Percentiles rank a stretch among this genome's conserved stretches.
Conservation (phyloP, 2,888 invertebrate species). For the Cheilosia soror region DNA sequence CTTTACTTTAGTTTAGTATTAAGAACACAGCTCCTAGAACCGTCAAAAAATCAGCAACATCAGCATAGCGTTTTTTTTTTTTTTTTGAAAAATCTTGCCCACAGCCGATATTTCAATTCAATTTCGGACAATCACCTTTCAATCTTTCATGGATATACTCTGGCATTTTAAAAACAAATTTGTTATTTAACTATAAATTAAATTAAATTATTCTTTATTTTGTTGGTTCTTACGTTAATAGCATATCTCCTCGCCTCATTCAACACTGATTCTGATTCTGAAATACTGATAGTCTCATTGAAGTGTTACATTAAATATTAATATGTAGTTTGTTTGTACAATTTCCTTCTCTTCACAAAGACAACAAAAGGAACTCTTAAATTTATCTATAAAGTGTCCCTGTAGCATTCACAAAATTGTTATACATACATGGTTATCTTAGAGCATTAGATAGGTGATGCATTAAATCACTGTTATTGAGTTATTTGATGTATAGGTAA, state of each 20-base stretch:
- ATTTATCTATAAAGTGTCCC: neutral
- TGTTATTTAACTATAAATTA: constrained; percentile 1
- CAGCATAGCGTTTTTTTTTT: no score
- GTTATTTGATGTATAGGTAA: neutral
- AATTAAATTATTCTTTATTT: constrained; percentile 10
- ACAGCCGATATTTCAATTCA: no score
- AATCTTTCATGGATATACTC: no score
- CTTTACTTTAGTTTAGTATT: no score
- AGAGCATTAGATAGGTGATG: constrained; percentile 39
- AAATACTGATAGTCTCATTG: constrained; percentile 58
- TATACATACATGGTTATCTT: neutral
- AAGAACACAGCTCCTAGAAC: no score
- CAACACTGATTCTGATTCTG: constrained; percentile 7
- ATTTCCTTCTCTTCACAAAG: neutral
- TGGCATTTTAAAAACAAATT: neutral
- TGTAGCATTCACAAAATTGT: constrained; percentile 6
- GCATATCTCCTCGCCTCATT: neutral
- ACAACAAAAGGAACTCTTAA: constrained; percentile 1
- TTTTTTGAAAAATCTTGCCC: no score
- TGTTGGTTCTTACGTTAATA: neutral
- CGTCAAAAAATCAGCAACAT: no score
- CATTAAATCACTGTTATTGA: constrained; percentile 33
- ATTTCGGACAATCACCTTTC: no score
- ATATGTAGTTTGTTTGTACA: constrained; percentile 31
- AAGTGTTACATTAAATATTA: constrained; percentile 23